Base-by-base conservation (phyloP, 2,888 invertebrate genomes). In the Cepaea hortensis region DNA sequence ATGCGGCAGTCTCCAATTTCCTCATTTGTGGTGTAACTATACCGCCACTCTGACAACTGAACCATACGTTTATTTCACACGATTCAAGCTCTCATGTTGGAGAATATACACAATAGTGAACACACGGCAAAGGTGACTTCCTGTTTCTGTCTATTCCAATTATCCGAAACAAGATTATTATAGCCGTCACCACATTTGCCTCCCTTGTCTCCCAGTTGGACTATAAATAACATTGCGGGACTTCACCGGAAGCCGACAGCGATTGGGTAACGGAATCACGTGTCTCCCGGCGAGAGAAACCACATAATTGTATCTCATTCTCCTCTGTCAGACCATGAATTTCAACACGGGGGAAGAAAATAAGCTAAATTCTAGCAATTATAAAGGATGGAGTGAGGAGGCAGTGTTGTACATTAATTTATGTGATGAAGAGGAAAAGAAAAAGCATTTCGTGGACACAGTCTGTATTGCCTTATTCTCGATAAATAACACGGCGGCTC, bases 291-390 rank as follows among this genome's bases (percentile, higher is more conserved):
- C 72, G 72, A 18, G n/a, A 73, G 48, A 70, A 82, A 82, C 70
- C 72, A n/a, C 23, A 82, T 82, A 72, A 82, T 82, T 82, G 3
- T 70, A 65, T 55, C 61, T n/a, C 73, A 18, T 55, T 82, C 50
- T 55, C 11, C n/a, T 23, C 55, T 9, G 3, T 70, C 20, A 13
- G 55, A 48, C 50, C 18, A 70, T 18, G 18, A 50, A 35, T 55
- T 73, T 73, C 7, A 48, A 55, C 35, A 35, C 35, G 35, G 35
- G 35, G 35, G 35, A 35, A 35, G 35, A 35, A 35, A 35, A 35
- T 35, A 72, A 23, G 23, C n/a, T 46, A 55, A 81, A 48, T 20
- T 50, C 7, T 68, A 46, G 48, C 55, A 3, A 35, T 35, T 35
- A 46, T 3, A 46, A 0, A 15, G 4, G 50, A 70, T 11, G 3